phyloP scores from a whole-genome alignment of 1,140 invertebrate species.

The Nymphalis io region DNA sequence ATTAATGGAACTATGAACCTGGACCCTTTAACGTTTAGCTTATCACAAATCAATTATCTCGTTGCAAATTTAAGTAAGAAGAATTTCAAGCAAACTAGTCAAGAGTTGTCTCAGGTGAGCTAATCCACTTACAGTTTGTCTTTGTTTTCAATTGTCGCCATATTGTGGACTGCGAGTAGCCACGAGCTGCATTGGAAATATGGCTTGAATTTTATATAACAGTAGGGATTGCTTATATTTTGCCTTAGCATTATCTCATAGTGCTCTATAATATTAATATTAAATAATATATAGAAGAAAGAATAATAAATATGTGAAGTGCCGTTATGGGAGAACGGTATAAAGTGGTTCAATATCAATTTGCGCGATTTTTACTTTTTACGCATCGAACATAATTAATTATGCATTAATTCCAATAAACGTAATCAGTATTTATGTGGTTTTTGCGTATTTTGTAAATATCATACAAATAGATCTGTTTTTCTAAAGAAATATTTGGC shows the following conservation, averaged over 20 bases:
- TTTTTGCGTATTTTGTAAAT: neutral
- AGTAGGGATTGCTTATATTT: slow-evolving; percentile 22
- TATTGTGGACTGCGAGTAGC: slow-evolving; percentile 64
- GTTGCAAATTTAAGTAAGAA: slow-evolving; percentile 97
- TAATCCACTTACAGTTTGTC: slow-evolving; percentile 48
- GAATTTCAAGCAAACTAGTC: slow-evolving; percentile 93
- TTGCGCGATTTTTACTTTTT: slow-evolving; percentile 20
- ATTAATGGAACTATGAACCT: slow-evolving; percentile 99
- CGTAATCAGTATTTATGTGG: neutral
- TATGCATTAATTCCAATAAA: neutral
- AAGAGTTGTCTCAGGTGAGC: slow-evolving; percentile 84
- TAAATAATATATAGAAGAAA: slow-evolving; percentile 4
- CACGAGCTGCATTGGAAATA: slow-evolving; percentile 57
- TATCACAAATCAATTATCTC: slow-evolving; percentile 98
- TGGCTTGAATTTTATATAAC: slow-evolving; percentile 35
- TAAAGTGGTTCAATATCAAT: slow-evolving; percentile 33
- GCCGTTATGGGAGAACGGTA: slow-evolving; percentile 19
- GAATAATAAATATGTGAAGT: slow-evolving; percentile 5
- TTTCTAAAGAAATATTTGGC: slow-evolving; percentile 1
- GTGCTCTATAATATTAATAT: slow-evolving; percentile 19
- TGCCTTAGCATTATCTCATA: slow-evolving; percentile 28
- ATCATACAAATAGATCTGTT: neutral
- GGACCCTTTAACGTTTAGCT: slow-evolving; percentile 97
- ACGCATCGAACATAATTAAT: neutral
- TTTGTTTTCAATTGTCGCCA: slow-evolving; percentile 77